Evolutionary conservation across 2,888 invertebrate genomes (phyloP).

Genomic region (Oligia latruncula): DNA sequence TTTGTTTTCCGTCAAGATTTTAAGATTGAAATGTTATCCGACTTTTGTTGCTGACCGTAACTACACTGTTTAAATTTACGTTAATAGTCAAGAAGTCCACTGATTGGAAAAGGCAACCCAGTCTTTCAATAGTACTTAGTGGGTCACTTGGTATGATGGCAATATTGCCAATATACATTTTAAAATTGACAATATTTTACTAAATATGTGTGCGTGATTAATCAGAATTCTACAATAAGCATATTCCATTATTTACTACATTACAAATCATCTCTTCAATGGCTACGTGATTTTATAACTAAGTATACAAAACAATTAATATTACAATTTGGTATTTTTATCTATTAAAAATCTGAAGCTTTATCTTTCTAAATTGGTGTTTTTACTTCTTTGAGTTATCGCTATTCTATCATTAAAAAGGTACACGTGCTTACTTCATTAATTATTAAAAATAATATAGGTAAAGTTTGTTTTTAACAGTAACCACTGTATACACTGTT

Average conservation of each 20-base stretch:
- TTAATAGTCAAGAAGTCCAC: not conserved
- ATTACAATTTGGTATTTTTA: conserved; percentile 1
- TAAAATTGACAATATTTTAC: not conserved
- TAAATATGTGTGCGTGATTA: conserved; percentile 2
- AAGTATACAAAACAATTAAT: not conserved
- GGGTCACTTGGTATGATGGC: not conserved
- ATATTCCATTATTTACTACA: conserved; percentile 24
- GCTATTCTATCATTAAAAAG: conserved; percentile 7
- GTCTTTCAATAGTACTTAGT: not conserved
- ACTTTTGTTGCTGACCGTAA: not conserved
- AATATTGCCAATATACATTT: not conserved
- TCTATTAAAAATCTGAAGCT: not conserved
- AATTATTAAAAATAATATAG: conserved; percentile 3
- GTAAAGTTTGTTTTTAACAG: conserved; percentile 7
- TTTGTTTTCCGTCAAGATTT: not conserved
- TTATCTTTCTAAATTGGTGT: not conserved
- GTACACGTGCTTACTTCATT: conserved; percentile 17
- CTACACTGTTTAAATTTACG: not conserved
- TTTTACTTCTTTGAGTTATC: conserved; percentile 10
- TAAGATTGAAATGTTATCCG: not conserved
- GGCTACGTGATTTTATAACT: not conserved
- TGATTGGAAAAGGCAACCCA: not conserved
- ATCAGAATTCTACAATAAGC: conserved; percentile 5
- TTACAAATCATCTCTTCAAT: conserved; percentile 1
- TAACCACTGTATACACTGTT: conserved; percentile 11